These are phyloP conservation scores for Philopotamus ludificatus DNA, from an alignment of 1,140 invertebrate genomes.

Conservation along the genomic window DNA sequence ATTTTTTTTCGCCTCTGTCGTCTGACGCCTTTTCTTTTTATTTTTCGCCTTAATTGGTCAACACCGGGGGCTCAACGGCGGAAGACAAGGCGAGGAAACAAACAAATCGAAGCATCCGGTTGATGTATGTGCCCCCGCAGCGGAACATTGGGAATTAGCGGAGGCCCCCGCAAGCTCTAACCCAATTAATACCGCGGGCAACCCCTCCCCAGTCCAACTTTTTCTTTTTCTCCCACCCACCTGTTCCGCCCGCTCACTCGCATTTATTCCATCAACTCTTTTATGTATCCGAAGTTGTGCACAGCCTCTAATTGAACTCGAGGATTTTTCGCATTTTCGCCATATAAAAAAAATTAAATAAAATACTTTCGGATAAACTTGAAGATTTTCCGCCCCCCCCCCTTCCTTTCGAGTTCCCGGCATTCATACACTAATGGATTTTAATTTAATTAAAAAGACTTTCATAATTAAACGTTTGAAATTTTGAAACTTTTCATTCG, in stretches of 20 bases:
- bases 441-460: slow-evolving; percentile 33
- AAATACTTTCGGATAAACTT: slow-evolving; percentile 17
- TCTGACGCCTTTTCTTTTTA: slow-evolving; percentile 30
- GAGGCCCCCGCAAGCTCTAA: slow-evolving; percentile 30
- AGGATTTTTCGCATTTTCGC: slow-evolving; percentile 11
- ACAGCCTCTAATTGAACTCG: slow-evolving; percentile 22
- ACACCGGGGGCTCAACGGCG: slow-evolving; percentile 32
- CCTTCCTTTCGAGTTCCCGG: neutral
- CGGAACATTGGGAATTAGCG: slow-evolving; percentile 37
- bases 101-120: slow-evolving; percentile 37
- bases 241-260: neutral
- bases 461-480: slow-evolving; percentile 28
- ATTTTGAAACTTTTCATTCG: slow-evolving; percentile 18
- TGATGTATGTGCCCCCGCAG: slow-evolving; percentile 37
- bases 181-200: slow-evolving; percentile 36
- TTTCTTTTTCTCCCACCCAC: slow-evolving; percentile 14
- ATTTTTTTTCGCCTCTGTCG: slow-evolving; percentile 27
- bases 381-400: slow-evolving; percentile 10
- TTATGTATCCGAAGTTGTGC: slow-evolving; percentile 26
- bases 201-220: slow-evolving; percentile 11
- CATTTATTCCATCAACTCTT: slow-evolving; percentile 34
- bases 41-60: slow-evolving; percentile 39
- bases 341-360: slow-evolving; percentile 18
- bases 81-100: slow-evolving; percentile 39
- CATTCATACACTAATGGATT: slow-evolving; percentile 35